Evolutionary conservation across 2,113 vertebrate genomes (phyloP).

Genomic region (Tringa solitaria): DNA sequence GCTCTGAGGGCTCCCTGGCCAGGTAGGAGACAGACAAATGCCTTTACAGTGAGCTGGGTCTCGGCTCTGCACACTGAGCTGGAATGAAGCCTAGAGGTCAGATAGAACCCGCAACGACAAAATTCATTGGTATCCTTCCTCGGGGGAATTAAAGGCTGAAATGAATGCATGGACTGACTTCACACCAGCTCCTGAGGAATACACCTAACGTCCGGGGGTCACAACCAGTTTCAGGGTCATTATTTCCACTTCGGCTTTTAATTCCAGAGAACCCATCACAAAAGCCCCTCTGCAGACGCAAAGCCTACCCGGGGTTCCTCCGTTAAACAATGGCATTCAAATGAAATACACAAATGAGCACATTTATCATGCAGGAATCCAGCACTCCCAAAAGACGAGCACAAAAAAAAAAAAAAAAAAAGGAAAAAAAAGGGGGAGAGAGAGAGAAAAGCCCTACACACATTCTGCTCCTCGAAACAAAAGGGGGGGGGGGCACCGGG

Average conservation of each 20-base stretch:
- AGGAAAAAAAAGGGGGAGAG: neutral
- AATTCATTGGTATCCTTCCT: neutral
- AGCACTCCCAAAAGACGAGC: neutral
- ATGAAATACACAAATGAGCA: slow-evolving; percentile 34
- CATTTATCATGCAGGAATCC: slow-evolving; percentile 38
- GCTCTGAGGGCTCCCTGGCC: neutral
- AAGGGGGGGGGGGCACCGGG: neutral
- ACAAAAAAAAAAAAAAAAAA: neutral
- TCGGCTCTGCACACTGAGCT: neutral
- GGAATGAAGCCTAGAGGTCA: neutral
- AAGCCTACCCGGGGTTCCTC: neutral
- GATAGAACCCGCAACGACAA: accelerated
- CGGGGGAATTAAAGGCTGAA: neutral
- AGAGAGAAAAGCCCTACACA: neutral
- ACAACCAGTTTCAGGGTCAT: neutral
- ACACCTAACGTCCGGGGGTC: accelerated
- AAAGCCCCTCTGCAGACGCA: neutral
- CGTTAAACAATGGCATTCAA: slow-evolving; percentile 28
- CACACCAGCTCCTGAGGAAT: accelerated
- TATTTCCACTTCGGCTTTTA: neutral
- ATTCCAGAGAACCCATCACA: neutral
- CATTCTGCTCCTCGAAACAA: neutral
- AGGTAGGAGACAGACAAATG: neutral
- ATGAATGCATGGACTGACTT: neutral
- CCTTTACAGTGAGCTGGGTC: accelerated